Evolutionary conservation across 1,140 invertebrate genomes (phyloP), one percentile per base, ranked within the genome.

Genomic region (Bacillus rossius): DNA sequence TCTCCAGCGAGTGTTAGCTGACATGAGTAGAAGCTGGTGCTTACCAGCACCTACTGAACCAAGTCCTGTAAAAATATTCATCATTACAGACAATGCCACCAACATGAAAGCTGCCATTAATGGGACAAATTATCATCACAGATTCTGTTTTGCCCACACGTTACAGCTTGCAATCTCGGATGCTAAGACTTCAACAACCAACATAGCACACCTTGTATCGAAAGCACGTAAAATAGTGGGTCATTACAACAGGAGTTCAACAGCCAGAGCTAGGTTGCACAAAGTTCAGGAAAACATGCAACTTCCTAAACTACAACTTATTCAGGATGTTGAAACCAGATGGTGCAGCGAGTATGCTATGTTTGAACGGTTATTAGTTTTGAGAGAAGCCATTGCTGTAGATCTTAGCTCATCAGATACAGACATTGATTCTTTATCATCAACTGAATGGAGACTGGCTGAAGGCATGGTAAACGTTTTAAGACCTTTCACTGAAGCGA

Each of bases 281-380:
- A 34, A 38, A 8, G 53, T 61, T 22, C 61, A 69, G 47, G 57
- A 57, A 48, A 13, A 47, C 1, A 43, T 68, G 16, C 38, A 60
- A 34, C 25, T 65, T 13, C 62, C 50, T 56, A 10, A 59, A n/a
- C 59, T 62, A 42, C 60, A 59, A 50, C 60, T 68, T 7, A 58
- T 65, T 17, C 59, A 61, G 38, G 62, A 67, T 61, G 62, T 68
- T 38, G 14, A 34, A 19, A 67, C 61, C 19, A n/a, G 61, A 17
- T 69, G 67, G 64, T 66, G 67, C 29, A 60, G 60, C 38, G 56
- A 55, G 29, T 67, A 61, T 62, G 59, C 64, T 16, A 69, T 67
- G 66, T 8, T 69, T 19, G 41, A 62, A 17, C 37, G 59, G 40
- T 61, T 62, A 23, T 34, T 61, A 13, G 51, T 65, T 34, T 55